Evolutionary conservation across 2,113 vertebrate genomes (phyloP).

Genomic region (Epinephelus cyanopodus): DNA sequence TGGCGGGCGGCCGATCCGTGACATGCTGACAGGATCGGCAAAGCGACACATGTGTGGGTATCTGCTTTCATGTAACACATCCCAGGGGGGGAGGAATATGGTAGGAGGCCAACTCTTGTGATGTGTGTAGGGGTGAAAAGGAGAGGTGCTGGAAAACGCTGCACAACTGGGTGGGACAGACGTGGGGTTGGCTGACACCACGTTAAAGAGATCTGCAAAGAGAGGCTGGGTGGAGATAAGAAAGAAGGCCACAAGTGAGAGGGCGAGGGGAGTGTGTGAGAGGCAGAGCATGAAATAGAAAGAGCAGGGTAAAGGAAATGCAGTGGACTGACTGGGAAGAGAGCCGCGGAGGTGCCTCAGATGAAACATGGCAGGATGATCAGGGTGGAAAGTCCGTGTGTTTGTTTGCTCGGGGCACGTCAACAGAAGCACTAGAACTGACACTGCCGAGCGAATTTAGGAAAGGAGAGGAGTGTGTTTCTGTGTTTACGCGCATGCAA

Average conservation of each 20-base stretch:
- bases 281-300: constrained; percentile 21
- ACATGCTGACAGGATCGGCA: constrained; percentile 72
- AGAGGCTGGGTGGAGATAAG: constrained; percentile 25
- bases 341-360: neutral
- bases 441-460: neutral
- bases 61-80: constrained; percentile 74
- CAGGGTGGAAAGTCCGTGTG: constrained; percentile 26
- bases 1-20: constrained; percentile 63
- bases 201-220: neutral
- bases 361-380: constrained; percentile 26
- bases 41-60: constrained; percentile 72
- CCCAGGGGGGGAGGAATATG: constrained; percentile 18
- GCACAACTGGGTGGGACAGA: constrained; percentile 11
- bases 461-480: constrained; percentile 28
- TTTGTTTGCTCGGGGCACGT: constrained; percentile 34
- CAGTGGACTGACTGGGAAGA: neutral
- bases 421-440: constrained; percentile 11
- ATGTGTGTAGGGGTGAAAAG: constrained; percentile 25
- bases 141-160: constrained; percentile 20
- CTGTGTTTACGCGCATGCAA: constrained; percentile 37
- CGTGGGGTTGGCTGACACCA: constrained; percentile 2
- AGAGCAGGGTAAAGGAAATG: neutral
- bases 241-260: neutral
- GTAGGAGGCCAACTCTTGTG: constrained; percentile 30
- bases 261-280: neutral